Base-by-base conservation (phyloP, 64 coral and sea anemone genomes). In the Porites lutea region DNA sequence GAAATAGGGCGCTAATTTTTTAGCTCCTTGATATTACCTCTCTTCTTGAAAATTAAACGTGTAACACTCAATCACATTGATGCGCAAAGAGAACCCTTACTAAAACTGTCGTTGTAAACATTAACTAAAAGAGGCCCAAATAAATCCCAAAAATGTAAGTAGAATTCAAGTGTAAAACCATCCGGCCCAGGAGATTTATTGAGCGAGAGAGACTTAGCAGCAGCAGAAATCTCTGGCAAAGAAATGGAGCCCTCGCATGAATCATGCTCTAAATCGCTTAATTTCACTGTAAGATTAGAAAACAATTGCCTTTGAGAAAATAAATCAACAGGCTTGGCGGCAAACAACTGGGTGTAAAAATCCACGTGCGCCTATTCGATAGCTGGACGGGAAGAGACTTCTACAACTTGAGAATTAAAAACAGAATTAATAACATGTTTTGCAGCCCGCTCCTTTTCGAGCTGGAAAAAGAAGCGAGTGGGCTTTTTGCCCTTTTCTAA, bases 1-100 rank as follows among this genome's bases (percentile, higher is more conserved):
- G 72, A 89, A 5, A 89, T 89, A 0, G 87, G 87, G 0, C 87
- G 70, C 87, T 73, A 89, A 18, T 89, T 89, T 51, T 78, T 78
- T 21, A 78, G 57, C 6, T 55, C 11, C 52, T 78, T 78, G 15
- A 52, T 6, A 8, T 78, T 51, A 5, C 51, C 75, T 43, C 23
- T 21, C 19, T 78, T 78, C 12, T 76, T 76, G 16, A 51, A 73
- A 14, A 76, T 76, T 5, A 76, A 48, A 14, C 74, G 49, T 12
- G 47, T 76, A 5, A 15, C 52, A 54, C 75, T 78, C 2, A 3
- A 14, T 18, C 57, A 55, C 75, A 78, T 78, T 6, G 18, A 55
- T 4, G 19, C 50, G 57, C 2, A 12, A 46, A 78, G 18, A 6
- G 20, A 46, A 7, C 15, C 15, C 2, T 18, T 18, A n/a, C 16